phyloP scores from a whole-genome alignment of 2,797 vertebrate species.

The Microctenopoma lineatum region DNA sequence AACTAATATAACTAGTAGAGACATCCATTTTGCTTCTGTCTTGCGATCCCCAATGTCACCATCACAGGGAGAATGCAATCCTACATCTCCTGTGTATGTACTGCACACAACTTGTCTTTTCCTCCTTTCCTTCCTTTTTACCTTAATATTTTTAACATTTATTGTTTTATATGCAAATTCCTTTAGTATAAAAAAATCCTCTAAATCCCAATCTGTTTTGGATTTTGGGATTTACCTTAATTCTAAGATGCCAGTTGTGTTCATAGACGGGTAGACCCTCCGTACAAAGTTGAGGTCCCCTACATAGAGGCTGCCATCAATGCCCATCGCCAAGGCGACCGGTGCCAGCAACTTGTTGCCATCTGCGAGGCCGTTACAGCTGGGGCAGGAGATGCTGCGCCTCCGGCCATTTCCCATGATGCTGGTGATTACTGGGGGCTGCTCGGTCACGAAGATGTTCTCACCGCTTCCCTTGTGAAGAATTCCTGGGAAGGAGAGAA shows the following conservation, averaged over 20 bases:
- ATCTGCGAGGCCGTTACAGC: constrained; percentile 97
- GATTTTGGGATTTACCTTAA: constrained; percentile 84
- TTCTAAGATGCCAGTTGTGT: constrained; percentile 97
- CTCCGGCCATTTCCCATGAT: constrained; percentile 97
- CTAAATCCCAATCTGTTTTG: constrained; percentile 18
- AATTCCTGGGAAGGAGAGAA: constrained; percentile 85
- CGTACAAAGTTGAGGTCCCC: constrained; percentile 98
- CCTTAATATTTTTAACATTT: too few relatives aligned
- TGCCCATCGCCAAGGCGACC: constrained; percentile 93
- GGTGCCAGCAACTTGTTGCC: constrained; percentile 98
- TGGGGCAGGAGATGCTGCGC: constrained; percentile 97
- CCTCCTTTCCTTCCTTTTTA: too few relatives aligned
- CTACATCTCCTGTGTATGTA: constrained; percentile 29
- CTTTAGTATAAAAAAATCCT: not conserved
- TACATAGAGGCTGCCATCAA: constrained; percentile 96
- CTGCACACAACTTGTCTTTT: not conserved
- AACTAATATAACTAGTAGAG: constrained; percentile 9
- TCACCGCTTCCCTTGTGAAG: constrained; percentile 98
- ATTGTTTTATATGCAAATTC: constrained; percentile 5
- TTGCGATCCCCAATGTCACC: constrained; percentile 32
- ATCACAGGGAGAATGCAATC: constrained; percentile 19
- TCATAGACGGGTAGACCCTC: constrained; percentile 95
- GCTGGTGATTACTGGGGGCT: constrained; percentile 96
- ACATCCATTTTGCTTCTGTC: constrained; percentile 37
- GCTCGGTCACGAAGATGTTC: constrained; percentile 97